These are phyloP conservation scores for Chrysemys picta DNA, from an alignment of 2,113 vertebrate species.

Conservation along the genomic window DNA sequence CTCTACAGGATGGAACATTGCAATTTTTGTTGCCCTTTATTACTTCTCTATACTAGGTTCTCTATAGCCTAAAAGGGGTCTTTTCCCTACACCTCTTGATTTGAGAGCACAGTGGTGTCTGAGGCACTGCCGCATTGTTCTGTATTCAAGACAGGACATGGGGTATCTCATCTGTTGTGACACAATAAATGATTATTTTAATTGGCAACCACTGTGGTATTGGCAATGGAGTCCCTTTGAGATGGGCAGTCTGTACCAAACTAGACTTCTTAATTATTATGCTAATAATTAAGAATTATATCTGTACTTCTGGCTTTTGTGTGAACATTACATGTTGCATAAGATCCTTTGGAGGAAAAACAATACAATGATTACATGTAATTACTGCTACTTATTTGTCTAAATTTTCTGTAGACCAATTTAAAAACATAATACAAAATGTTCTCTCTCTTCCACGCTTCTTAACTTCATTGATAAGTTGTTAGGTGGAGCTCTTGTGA, in stretches of 20 bases:
- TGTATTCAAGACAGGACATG: not conserved
- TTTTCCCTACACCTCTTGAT: not conserved
- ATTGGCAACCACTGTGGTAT: not conserved
- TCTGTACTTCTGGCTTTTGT: not conserved
- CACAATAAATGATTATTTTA: not conserved
- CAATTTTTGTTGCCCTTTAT: not conserved
- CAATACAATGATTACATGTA: not conserved
- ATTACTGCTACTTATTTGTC: not conserved
- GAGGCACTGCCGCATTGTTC: not conserved
- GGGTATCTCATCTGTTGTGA: not conserved
- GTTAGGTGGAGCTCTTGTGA: not conserved
- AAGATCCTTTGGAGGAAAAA: not conserved
- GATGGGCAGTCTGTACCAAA: not conserved
- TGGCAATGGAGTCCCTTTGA: not conserved
- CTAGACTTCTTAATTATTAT: not conserved
- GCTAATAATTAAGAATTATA: not conserved
- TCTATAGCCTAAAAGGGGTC: not conserved
- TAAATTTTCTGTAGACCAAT: not conserved
- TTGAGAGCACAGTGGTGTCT: not conserved
- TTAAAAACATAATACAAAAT: not conserved
- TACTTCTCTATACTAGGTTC: not conserved
- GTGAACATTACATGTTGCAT: not conserved
- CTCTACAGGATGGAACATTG: not conserved
- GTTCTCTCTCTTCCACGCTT: not conserved
- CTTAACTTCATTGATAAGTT: not conserved